These are phyloP conservation scores for Thinocorus orbignyianus DNA, from an alignment of 2,113 vertebrate genomes.

Conservation along the genomic window DNA sequence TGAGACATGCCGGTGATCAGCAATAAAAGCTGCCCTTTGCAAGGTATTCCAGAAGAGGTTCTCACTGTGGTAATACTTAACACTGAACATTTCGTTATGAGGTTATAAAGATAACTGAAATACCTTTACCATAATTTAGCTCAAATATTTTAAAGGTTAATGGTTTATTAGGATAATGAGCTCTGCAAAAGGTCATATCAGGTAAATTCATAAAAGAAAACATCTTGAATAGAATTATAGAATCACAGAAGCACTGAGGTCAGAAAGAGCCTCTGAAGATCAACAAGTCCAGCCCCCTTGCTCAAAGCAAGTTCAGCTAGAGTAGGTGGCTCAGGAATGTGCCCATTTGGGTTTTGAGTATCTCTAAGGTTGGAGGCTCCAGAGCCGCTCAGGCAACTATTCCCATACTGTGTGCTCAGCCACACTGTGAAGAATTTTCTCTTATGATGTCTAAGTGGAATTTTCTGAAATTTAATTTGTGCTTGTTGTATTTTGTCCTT, in stretches of 20 bases:
- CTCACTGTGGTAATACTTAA: neutral
- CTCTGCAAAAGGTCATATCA: neutral
- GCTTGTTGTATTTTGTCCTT: neutral
- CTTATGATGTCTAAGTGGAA: neutral
- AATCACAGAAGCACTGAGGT: neutral
- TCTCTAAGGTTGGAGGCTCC: neutral
- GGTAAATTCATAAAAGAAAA: neutral
- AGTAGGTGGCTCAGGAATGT: neutral
- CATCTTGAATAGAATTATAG: neutral
- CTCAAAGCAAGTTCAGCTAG: neutral
- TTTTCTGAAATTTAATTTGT: neutral
- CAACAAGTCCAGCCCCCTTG: neutral
- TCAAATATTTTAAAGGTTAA: slow-evolving; percentile 31
- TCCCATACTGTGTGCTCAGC: neutral
- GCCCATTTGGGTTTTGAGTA: neutral
- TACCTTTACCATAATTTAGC: neutral
- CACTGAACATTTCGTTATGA: neutral
- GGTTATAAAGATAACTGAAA: neutral
- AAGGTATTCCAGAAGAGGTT: neutral
- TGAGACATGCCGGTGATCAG: neutral
- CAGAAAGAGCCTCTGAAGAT: neutral
- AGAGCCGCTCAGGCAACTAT: neutral
- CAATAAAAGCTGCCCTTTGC: neutral
- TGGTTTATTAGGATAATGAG: neutral
- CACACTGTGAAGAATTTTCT: neutral